Percentiles rank a stretch among this genome's conserved stretches.
Conservation (phyloP, 1,140 invertebrate species). For the Macrobrachium rosenbergii region DNA sequence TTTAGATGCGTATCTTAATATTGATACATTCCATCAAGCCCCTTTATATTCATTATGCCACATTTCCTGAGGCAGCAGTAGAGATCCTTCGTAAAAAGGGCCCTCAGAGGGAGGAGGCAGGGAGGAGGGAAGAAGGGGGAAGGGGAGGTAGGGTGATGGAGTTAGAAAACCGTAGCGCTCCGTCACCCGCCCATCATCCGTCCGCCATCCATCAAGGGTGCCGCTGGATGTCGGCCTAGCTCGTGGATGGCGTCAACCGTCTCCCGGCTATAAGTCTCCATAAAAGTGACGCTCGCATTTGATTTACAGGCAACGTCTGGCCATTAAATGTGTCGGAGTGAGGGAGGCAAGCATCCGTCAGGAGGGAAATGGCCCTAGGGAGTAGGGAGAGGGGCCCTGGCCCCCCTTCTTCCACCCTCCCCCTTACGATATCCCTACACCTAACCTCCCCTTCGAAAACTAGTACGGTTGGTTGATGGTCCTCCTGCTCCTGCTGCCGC, state of each 20-base stretch:
- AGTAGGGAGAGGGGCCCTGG: constrained; percentile 17
- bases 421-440: constrained; percentile 1
- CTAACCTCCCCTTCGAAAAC: neutral
- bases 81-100: too few relatives aligned
- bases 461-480: neutral
- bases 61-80: neutral
- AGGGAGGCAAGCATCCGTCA: constrained; percentile 63
- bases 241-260: constrained; percentile 61
- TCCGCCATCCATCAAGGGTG: constrained; percentile 45
- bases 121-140: neutral
- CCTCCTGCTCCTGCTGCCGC: too few relatives aligned
- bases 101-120: too few relatives aligned
- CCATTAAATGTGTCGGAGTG: constrained; percentile 64
- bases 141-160: too few relatives aligned
- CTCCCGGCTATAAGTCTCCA: constrained; percentile 62
- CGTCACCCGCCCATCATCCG: constrained; percentile 35
- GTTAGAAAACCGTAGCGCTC: neutral
- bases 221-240: constrained; percentile 54
- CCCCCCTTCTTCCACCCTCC: neutral
- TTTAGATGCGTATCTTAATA: constrained; percentile 49
- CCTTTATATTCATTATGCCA: constrained; percentile 41
- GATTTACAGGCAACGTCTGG: constrained; percentile 64
- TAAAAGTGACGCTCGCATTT: constrained; percentile 64
- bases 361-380: constrained; percentile 62
- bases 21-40: constrained; percentile 48